These are phyloP conservation scores for Tupaia chinensis DNA, from an alignment of 2,113 vertebrate genomes.

Conservation along the genomic window DNA sequence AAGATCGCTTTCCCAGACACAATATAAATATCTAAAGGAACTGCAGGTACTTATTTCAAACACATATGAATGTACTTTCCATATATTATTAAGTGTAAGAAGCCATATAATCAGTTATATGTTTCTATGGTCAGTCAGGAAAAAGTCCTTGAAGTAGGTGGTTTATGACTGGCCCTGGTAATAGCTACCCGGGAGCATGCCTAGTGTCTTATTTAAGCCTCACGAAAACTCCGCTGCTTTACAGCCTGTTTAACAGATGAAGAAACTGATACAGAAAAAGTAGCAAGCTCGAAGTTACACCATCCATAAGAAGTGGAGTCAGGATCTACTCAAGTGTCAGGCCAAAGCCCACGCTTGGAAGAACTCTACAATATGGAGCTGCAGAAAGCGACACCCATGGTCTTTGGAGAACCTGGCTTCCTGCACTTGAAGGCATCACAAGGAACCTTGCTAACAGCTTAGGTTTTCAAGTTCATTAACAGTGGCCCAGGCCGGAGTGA, in stretches of 20 bases:
- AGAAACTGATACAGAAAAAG: background rate
- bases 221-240: background rate
- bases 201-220: slow-evolving; percentile 31
- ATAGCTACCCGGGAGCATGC: background rate
- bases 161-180: background rate
- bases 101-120: background rate
- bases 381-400: background rate
- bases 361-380: background rate
- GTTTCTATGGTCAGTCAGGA: background rate
- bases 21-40: slow-evolving; percentile 10
- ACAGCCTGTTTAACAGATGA: background rate
- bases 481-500: background rate
- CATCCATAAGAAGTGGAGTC: background rate
- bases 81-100: background rate
- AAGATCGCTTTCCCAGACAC: background rate
- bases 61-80: background rate
- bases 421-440: background rate
- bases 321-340: background rate
- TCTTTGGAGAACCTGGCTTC: background rate
- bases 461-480: background rate
- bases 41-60: background rate
- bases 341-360: background rate
- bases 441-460: background rate
- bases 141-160: background rate
- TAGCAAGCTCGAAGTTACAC: background rate